Base-by-base conservation (phyloP, 2,113 vertebrate genomes). In the Chaenogobius annularis region DNA sequence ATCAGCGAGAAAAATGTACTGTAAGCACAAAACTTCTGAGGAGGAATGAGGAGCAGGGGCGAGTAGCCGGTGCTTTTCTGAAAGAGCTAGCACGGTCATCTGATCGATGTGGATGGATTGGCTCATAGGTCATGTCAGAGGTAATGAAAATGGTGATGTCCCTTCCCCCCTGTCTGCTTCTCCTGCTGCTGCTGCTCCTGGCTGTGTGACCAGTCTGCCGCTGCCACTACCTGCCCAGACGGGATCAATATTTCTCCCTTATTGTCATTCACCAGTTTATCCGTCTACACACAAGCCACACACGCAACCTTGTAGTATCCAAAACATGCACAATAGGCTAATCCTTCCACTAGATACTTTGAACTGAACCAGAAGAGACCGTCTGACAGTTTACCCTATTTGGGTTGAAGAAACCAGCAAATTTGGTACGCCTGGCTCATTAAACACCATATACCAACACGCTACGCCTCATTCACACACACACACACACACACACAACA, bases 231-330 rank as follows among this genome's bases (percentile, higher is more conserved):
- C 89, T 83, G 74, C 52, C 85, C 92, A 93, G 93, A 94, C 92
- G 74, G 78, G 84, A 92, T 93, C 89, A 91, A 92, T 91, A 88
- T 79, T 85, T 86, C 83, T 87, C 90, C 91, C 86, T 83, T 89
- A 91, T 92, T 87, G 85, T 83, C 84, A 83, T 89, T 87, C 83
- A 77, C 67, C 66, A 2, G 50, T n/a, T 61, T 35, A 15, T 8
- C 58, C 61, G 40, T 46, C 78, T 63, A 69, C 47, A 73, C 68
- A 44, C 35, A 83, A 62, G 55, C 74, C 69, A 46, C 66, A 40
- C 7, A 68, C 58, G 66, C 17, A 68, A 43, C 72, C 37, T 72
- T 43, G 52, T 35, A 79, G 44, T 66, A 59, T 75, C 26, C 17
- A 35, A 61, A 58, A 26, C 55, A 58, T 13, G 55, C 20, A 58